phyloP scores from a whole-genome alignment of 53 echinoderm and acorn worm species.

The Astropecten irregularis region DNA sequence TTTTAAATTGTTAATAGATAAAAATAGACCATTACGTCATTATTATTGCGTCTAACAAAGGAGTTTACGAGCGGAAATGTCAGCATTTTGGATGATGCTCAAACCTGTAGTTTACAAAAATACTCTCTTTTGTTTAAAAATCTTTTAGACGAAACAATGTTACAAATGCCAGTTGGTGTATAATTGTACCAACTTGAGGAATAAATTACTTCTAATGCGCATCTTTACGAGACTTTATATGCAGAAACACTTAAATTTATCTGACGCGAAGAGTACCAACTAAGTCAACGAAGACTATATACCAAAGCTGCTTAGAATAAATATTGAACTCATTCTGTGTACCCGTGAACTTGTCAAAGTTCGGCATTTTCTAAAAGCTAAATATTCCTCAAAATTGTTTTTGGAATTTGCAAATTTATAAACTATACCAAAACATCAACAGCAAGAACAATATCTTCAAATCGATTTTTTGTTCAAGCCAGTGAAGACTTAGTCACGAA shows the following conservation, averaged over 20 bases:
- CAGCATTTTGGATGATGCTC: background rate
- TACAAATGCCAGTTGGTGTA: background rate
- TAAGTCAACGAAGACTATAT: background rate
- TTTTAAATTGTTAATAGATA: background rate
- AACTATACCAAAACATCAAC: too few species aligned
- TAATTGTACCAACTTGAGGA: background rate
- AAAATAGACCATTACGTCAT: background rate
- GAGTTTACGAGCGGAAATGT: background rate
- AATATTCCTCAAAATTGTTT: too few species aligned
- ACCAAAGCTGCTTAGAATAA: too few species aligned
- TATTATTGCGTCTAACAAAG: background rate
- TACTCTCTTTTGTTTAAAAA: constrained; percentile 19
- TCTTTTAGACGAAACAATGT: background rate
- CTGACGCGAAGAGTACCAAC: background rate
- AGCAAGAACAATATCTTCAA: too few species aligned
- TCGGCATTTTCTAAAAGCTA: too few species aligned
- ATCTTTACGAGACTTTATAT: background rate
- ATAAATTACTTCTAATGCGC: background rate
- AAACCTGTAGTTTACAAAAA: constrained; percentile 5
- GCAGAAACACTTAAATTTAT: background rate
- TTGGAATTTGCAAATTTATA: too few species aligned
- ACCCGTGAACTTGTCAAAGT: too few species aligned
- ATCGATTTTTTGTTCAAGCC: too few species aligned
- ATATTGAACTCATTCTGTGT: too few species aligned
- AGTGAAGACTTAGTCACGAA: too few species aligned